phyloP scores from a whole-genome alignment of 1,140 invertebrate genomes.

The Ceratoteleas bidentatus region DNA sequence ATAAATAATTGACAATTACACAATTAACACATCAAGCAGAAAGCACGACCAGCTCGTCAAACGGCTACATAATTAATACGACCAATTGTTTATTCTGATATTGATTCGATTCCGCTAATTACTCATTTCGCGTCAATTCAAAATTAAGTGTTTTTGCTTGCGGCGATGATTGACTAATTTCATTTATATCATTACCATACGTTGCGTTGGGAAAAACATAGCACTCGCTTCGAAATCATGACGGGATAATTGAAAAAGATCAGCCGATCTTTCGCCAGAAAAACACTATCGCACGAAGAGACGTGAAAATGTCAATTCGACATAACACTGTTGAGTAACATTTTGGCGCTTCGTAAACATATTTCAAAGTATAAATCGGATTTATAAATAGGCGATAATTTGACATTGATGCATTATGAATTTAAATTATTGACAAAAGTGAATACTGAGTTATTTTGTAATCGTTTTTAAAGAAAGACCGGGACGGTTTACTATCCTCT shows the following conservation, averaged over 20 bases:
- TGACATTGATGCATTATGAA: too few relatives aligned
- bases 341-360: too few relatives aligned
- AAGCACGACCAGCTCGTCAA: slow-evolving; percentile 25
- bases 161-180: slow-evolving; percentile 18
- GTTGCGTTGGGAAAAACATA: slow-evolving; percentile 6
- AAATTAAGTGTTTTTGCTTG: slow-evolving; percentile 35
- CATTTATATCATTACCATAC: slow-evolving; percentile 18
- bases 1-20: slow-evolving; percentile 38
- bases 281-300: not conserved
- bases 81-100: slow-evolving; percentile 40
- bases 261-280: not conserved
- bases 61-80: slow-evolving; percentile 39
- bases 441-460: too few relatives aligned
- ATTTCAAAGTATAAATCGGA: too few relatives aligned
- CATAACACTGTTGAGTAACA: too few relatives aligned
- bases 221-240: slow-evolving; percentile 5
- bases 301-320: too few relatives aligned
- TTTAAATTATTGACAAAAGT: too few relatives aligned
- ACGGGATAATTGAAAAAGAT: slow-evolving; percentile 12
- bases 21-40: slow-evolving; percentile 35
- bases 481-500: too few relatives aligned
- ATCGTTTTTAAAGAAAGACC: too few relatives aligned
- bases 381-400: too few relatives aligned
- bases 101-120: slow-evolving; percentile 32
- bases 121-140: slow-evolving; percentile 39